phyloP scores from a whole-genome alignment of 2,888 invertebrate genomes.

The Criorhina ranunculi region DNA sequence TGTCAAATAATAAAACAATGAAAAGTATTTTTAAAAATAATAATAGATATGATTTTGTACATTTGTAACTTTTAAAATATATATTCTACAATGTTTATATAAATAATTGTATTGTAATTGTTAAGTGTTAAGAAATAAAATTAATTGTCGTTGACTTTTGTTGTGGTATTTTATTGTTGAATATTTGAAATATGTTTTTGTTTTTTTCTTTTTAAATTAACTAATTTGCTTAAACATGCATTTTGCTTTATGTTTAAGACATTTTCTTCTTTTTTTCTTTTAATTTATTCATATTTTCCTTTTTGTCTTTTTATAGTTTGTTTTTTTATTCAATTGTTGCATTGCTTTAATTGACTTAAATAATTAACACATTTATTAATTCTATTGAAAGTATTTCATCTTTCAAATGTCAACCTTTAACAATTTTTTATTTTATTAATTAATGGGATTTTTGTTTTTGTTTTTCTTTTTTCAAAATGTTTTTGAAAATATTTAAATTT shows the following conservation, averaged over 20 bases:
- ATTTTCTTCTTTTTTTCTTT: background rate
- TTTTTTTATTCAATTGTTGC: constrained; percentile 27
- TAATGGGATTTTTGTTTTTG: constrained; percentile 22
- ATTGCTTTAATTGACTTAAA: constrained; percentile 69
- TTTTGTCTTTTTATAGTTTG: no score
- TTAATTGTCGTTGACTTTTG: constrained; percentile 65
- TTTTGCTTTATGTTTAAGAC: constrained; percentile 1
- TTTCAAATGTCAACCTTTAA: constrained; percentile 58
- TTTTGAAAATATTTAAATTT: constrained; percentile 7
- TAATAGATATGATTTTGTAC: constrained; percentile 60
- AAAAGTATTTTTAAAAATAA: constrained; percentile 12
- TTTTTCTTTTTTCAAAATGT: constrained; percentile 24
- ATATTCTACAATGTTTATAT: constrained; percentile 38
- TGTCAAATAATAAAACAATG: constrained; percentile 12
- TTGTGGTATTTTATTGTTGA: constrained; percentile 14
- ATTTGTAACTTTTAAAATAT: constrained; percentile 35
- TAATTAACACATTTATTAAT: constrained; percentile 68
- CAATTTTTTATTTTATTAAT: constrained; percentile 26
- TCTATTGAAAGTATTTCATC: constrained; percentile 21
- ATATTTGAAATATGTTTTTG: constrained; percentile 20
- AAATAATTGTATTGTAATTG: constrained; percentile 28
- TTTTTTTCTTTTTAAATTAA: constrained; percentile 30
- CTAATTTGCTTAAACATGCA: constrained; percentile 4
- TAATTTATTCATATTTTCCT: background rate
- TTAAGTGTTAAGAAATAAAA: constrained; percentile 31